Evolutionary conservation across 2,113 vertebrate genomes (phyloP).

Genomic region (Paralichthys olivaceus): DNA sequence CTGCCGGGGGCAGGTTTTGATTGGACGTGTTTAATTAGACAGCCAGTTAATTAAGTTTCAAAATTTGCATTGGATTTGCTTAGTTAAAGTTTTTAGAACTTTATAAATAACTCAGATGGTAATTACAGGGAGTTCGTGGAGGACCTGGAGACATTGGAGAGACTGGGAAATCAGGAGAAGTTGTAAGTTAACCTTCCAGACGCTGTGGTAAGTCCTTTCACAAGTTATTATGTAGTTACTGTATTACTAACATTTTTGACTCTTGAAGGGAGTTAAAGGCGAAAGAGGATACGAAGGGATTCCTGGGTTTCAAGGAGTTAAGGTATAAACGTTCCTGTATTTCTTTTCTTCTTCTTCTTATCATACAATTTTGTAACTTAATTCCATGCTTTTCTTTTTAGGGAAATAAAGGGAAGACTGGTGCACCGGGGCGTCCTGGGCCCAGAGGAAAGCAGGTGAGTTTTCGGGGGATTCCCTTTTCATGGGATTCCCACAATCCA

Average conservation of each 20-base stretch:
- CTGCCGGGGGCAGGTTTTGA: background rate
- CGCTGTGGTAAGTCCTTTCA: constrained; percentile 11
- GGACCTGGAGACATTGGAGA: constrained; percentile 75
- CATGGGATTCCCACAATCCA: constrained; percentile 8
- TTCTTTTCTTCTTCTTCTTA: constrained; percentile 3
- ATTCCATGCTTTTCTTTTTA: constrained; percentile 57
- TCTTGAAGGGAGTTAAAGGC: constrained; percentile 78
- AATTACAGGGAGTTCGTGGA: constrained; percentile 78
- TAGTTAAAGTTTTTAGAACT: constrained; percentile 17
- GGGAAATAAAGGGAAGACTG: constrained; percentile 75
- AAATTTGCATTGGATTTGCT: constrained; percentile 22
- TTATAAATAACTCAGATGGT: constrained; percentile 29
- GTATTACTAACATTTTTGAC: constrained; percentile 49
- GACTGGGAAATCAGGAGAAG: constrained; percentile 67
- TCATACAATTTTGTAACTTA: constrained; percentile 1
- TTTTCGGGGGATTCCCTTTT: constrained; percentile 44
- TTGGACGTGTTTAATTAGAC: constrained; percentile 12
- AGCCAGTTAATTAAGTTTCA: constrained; percentile 20
- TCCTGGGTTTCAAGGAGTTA: constrained; percentile 82
- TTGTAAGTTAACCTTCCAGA: constrained; percentile 68
- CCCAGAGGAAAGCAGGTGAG: constrained; percentile 78
- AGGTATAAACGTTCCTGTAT: constrained; percentile 70
- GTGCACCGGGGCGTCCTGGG: constrained; percentile 67
- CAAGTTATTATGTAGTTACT: constrained; percentile 38
- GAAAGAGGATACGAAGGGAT: constrained; percentile 80